A percentile compares a stretch with the other conserved stretches of the same genome.
phyloP scores from a whole-genome alignment of 1,140 invertebrate species.

The Drosophila lacertosa region DNA sequence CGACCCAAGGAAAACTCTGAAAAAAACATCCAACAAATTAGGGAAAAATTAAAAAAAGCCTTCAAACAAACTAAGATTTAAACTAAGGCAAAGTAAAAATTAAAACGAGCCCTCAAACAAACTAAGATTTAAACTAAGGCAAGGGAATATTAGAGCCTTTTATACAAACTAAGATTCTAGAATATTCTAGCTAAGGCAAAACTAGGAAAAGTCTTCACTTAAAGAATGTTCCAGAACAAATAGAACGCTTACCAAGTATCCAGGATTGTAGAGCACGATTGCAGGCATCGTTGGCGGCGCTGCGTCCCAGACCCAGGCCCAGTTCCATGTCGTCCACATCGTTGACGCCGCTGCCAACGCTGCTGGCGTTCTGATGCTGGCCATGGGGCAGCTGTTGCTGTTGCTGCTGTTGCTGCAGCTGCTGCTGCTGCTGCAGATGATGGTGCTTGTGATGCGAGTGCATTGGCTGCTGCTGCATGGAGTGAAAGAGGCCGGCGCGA shows the following conservation, averaged over 20 bases:
- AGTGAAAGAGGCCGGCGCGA: conserved; percentile 61
- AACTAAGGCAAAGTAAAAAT: no score
- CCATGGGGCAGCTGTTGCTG: conserved; percentile 53
- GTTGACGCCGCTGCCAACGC: conserved; percentile 22
- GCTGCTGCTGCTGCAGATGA: conserved; percentile 55
- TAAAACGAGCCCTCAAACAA: no score
- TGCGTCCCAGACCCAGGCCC: conserved; percentile 54
- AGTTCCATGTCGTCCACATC: conserved; percentile 74
- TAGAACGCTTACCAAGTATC: conserved; percentile 62
- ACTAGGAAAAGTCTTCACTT: no score
- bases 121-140: no score
- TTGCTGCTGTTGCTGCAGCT: conserved; percentile 52
- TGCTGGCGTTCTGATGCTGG: conserved; percentile 30
- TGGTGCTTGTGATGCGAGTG: conserved; percentile 49
- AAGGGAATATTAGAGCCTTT: no score
- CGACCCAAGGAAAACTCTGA: no score
- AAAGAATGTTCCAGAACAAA: not conserved
- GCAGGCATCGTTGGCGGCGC: conserved; percentile 47
- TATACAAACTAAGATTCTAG: no score
- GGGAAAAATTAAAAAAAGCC: no score
- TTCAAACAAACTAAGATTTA: no score
- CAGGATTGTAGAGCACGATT: conserved; percentile 67
- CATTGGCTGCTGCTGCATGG: conserved; percentile 74
- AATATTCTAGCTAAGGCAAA: not conserved
- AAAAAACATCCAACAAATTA: no score